Evolutionary conservation across 2,113 vertebrate genomes (phyloP).

Genomic region (Myrmecobius fasciatus): DNA sequence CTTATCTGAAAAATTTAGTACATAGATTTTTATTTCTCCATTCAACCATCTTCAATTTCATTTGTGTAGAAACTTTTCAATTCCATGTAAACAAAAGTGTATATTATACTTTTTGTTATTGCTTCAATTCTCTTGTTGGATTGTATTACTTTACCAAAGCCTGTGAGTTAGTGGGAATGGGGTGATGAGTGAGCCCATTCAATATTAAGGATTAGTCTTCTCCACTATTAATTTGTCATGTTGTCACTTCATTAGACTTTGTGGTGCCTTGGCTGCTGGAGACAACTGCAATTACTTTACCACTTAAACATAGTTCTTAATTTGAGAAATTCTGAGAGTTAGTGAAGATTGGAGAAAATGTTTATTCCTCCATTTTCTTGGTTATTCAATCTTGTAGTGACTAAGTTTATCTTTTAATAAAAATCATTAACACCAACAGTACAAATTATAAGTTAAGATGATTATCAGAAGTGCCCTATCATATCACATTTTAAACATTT

Average conservation of each 20-base stretch:
- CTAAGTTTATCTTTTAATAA: not conserved
- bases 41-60: not conserved
- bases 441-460: not conserved
- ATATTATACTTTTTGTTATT: not conserved
- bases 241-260: not conserved
- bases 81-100: not conserved
- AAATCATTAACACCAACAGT: not conserved
- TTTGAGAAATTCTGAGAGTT: not conserved
- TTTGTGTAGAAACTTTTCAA: not conserved
- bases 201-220: not conserved
- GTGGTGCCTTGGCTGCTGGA: not conserved
- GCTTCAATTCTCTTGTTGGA: not conserved
- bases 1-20: not conserved
- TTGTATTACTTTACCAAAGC: not conserved
- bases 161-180: not conserved
- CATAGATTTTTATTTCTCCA: not conserved
- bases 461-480: not conserved
- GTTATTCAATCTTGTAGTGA: not conserved
- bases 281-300: not conserved
- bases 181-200: not conserved
- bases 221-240: not conserved
- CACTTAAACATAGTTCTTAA: not conserved
- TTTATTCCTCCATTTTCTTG: not conserved
- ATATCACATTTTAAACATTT: conserved; percentile 11
- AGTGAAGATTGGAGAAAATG: not conserved